A percentile compares a stretch with the other conserved stretches of the same genome.
Conservation (phyloP, 2,797 vertebrate species). For the Austrolebias charrua region DNA sequence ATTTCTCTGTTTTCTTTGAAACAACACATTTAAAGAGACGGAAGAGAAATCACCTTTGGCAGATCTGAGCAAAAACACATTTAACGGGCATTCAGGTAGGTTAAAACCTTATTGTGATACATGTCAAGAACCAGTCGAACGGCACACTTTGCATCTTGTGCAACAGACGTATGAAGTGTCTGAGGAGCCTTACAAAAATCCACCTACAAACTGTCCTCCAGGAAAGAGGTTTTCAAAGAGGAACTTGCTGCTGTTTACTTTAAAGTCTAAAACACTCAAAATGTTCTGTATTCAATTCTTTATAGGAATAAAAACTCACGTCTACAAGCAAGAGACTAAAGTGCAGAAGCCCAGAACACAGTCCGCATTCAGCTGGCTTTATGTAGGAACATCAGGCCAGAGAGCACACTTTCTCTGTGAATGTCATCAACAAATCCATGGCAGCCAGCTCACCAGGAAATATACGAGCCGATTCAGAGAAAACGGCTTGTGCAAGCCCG, state of each 20-base stretch:
- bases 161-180: constrained; percentile 21
- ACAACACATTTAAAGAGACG: constrained; percentile 73
- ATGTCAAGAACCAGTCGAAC: background rate
- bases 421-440: constrained; percentile 13
- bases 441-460: constrained; percentile 29
- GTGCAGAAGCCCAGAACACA: constrained; percentile 68
- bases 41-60: constrained; percentile 59
- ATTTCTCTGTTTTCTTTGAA: constrained; percentile 29
- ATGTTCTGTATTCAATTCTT: constrained; percentile 46
- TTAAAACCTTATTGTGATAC: constrained; percentile 18
- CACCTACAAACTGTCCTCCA: constrained; percentile 17
- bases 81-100: constrained; percentile 26
- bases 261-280: constrained; percentile 50
- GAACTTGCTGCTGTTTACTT: background rate
- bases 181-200: constrained; percentile 46
- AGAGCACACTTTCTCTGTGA: constrained; percentile 26
- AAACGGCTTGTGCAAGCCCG: constrained; percentile 10
- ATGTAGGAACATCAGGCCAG: constrained; percentile 29
- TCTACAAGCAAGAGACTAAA: constrained; percentile 78
- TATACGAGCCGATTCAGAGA: constrained; percentile 6
- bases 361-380: constrained; percentile 57
- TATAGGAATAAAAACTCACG: constrained; percentile 61
- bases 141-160: constrained; percentile 20
- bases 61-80: constrained; percentile 60
- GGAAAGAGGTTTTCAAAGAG: constrained; percentile 14